Base-by-base conservation (phyloP, 2,797 vertebrate genomes). In the Odontamblyopus lacepedii region DNA sequence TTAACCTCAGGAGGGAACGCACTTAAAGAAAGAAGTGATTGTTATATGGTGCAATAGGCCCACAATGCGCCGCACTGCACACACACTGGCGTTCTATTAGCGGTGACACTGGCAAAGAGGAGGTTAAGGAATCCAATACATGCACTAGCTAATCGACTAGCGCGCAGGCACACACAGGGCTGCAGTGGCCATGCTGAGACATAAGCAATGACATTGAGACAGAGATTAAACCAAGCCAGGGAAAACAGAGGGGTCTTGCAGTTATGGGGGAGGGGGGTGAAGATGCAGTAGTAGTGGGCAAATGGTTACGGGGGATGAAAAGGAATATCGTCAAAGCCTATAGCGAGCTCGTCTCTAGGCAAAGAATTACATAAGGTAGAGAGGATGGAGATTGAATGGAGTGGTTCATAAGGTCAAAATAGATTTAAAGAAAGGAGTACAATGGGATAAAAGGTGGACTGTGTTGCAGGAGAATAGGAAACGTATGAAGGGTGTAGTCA, bases 61-160 rank as follows among this genome's bases (percentile, higher is more conserved):
- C 89, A 86, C 88, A 90, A 89, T 89, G 88, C 85, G 85, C 63
- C 85, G 90, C 83, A 53, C 51, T 18, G 23, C 65, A 26, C 83
- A 89, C 70, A 85, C 85, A 81, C 81, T 85, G 76, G 83, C 73
- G 87, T 86, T 88, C 85, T 89, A 92, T 92, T 90, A 91, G 92
- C 89, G 90, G 74, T 85, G 86, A 93, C 87, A 90, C 84, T 62
- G 83, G 85, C 86, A 81, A 77, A 89, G 84, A 70, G 76, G 79
- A 83, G 87, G 81, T 84, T 80, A 79, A 89, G 82, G 81, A 89
- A 88, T 88, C 87, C 79, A 88, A 84, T 86, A 75, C 75, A 80
- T 77, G 75, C 53, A 60, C 57, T 16, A 71, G 74, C 78, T 53
- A 51, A 78, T 69, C 79, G 64, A 83, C 81, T 70, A 67, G 82